Evolutionary conservation across 64 coral and sea anemone species (phyloP), one percentile per base, ranked within the genome.

Genomic region (Montipora efflorescens): DNA sequence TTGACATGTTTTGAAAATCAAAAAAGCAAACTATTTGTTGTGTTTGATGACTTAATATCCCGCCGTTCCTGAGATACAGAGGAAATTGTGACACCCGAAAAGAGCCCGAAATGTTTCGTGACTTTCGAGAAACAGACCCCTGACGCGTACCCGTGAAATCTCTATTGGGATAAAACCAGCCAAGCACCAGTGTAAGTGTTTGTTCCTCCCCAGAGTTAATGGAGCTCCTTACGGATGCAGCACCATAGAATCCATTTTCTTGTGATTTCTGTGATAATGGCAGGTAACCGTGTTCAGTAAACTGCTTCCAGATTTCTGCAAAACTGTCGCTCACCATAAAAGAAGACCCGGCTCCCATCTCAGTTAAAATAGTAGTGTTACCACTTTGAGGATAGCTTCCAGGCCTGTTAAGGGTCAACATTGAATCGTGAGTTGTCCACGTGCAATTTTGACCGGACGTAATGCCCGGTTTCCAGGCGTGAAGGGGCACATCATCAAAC

Each of bases 111-210:
- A 36, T 36, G 36, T 36, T 36, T 36, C 36, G 36, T 1, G 36
- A 36, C 36, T 36, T 36, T 36, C 36, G 36, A 36, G 36, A 36
- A 36, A 36, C 36, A 0, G 36, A 36, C 36, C 36, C 36, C 36
- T 36, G 36, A 36, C 36, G 1, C 64, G 3, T 49, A 85, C 82
- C 82, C 21, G 82, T 85, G 82, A 85, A 87, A 84, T 97, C 93
- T 80, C 96, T 90, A 67, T 88, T 94, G 8, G 96, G 96, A 72
- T 97, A 97, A 90, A 83, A 78, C 96, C 96, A 97, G 77, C 89
- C 92, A 89, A 97, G 91, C 67, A 97, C 93, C 79, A 97, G 18
- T 75, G 93, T 91, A 28, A 97, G 59, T 3, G 96, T 89, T 22
- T 86, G 84, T 12, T 87, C 90, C 21, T 97, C 57, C 15, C 96